Evolutionary conservation across 1,140 invertebrate genomes (phyloP).

Genomic region (Plutomurus gul): DNA sequence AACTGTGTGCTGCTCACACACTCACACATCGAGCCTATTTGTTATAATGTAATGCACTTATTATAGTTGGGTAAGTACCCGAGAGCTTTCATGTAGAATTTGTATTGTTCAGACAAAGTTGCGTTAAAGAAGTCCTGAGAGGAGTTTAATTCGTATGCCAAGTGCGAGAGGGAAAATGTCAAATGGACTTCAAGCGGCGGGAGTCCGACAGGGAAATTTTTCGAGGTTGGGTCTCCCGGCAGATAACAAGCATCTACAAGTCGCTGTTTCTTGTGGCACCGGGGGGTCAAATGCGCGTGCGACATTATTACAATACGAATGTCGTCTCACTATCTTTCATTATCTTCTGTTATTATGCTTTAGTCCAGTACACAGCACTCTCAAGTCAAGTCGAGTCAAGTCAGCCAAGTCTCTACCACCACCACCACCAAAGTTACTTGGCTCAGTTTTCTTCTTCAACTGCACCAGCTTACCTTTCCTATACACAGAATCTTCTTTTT

Average conservation of each 20-base stretch:
- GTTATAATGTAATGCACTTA: background rate
- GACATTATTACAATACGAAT: slow-evolving; percentile 50
- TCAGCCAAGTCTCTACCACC: background rate
- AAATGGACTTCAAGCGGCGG: slow-evolving; percentile 48
- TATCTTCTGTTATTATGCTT: slow-evolving; percentile 11
- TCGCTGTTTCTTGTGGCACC: slow-evolving; percentile 44
- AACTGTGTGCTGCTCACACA: background rate
- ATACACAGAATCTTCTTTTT: background rate
- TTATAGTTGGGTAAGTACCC: background rate
- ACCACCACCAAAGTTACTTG: background rate
- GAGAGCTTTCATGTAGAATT: background rate
- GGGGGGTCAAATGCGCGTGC: slow-evolving; percentile 48
- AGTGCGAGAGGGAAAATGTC: slow-evolving; percentile 50
- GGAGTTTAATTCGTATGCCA: slow-evolving; percentile 47
- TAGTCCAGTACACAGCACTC: background rate
- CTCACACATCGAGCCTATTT: background rate
- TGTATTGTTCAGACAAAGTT: background rate
- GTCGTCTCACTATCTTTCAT: slow-evolving; percentile 45
- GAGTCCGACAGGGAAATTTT: slow-evolving; percentile 49
- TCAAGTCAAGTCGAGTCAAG: background rate
- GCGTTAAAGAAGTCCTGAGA: background rate
- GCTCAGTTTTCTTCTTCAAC: background rate
- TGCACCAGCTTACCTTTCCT: background rate
- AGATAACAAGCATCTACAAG: slow-evolving; percentile 52
- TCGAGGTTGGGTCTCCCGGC: slow-evolving; percentile 32